Base-by-base conservation (phyloP, 2,888 invertebrate genomes). In the Ligdia adustata region DNA sequence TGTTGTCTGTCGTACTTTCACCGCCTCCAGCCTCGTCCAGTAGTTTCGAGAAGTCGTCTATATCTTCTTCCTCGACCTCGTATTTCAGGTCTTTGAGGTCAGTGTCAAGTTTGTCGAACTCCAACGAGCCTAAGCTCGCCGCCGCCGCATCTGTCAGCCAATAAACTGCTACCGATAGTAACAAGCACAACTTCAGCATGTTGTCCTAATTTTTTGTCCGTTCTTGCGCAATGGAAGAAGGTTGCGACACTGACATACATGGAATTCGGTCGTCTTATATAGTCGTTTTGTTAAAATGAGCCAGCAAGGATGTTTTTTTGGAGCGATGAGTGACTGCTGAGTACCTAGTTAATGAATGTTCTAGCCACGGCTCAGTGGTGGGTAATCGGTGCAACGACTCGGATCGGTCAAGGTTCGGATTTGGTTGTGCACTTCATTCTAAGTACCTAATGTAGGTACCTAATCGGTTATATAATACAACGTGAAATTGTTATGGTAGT, bases 241-340 rank as follows among this genome's bases (percentile, higher is more conserved):
- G 82, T 88, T 87, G 72, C 83, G 90, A 85, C 90, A 90, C 87
- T 90, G 90, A 90, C 90, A 89, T 81, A 88, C 87, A 89, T 90
- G 82, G 53, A 58, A 55, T 60, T 43, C 38, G 67, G 60, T 67
- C 66, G 61, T 70, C 75, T 84, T 79, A 69, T 87, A 89, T 85
- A 89, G 83, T 75, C 22, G 73, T 80, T 73, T 79, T 64, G 62
- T 68, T 60, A 53, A 67, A 73, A 68, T 75, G 60, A 59, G 60
- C 67, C 72, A 64, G 71, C 84, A 88, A 88, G 85, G 85, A 76
- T 82, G 63, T 69, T 82, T 69, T 82, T 82, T 82, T 35, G 52
- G 42, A 62, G 22, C 22, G 75, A 82, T 76, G 74, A 72, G 69
- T 65, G 55, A 26, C n/a, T n/a, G n/a, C n/a, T n/a, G n/a, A n/a